A percentile compares a stretch with the other conserved stretches of the same genome.
phyloP scores from a whole-genome alignment of 1,140 invertebrate species.

The Pomacea maculata region DNA sequence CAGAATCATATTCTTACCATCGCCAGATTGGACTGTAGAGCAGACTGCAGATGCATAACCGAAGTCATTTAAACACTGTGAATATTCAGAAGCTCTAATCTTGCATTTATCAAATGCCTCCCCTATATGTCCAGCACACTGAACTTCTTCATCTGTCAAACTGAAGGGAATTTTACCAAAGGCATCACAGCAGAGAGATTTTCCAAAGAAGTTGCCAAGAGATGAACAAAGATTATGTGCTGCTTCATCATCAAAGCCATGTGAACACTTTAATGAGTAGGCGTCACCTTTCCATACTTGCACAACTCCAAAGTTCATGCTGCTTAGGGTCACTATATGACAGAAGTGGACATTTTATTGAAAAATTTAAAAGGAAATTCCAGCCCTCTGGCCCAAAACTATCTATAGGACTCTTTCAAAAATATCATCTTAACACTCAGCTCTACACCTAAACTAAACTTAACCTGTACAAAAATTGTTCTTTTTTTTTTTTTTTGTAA shows the following conservation, averaged over 20 bases:
- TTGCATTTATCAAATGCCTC: conserved; percentile 34
- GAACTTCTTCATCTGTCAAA: conserved; percentile 22
- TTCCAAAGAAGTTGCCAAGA: conserved; percentile 45
- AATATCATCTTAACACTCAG: too few relatives aligned
- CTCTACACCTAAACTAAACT: too few relatives aligned
- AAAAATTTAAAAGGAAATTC: too few relatives aligned
- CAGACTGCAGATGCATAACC: conserved; percentile 52
- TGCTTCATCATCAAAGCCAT: conserved; percentile 34
- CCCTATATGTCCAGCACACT: conserved; percentile 38
- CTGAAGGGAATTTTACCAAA: conserved; percentile 6
- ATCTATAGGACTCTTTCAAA: too few relatives aligned
- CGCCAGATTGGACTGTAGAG: conserved; percentile 13
- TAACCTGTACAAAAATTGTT: too few relatives aligned
- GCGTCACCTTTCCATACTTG: conserved; percentile 33
- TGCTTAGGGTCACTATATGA: conserved; percentile 25
- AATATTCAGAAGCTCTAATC: background rate
- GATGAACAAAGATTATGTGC: conserved; percentile 42
- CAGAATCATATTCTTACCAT: background rate
- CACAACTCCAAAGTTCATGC: conserved; percentile 38
- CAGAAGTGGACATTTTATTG: too few relatives aligned
- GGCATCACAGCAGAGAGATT: conserved; percentile 33
- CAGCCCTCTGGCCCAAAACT: too few relatives aligned
- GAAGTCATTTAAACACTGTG: conserved; percentile 23
- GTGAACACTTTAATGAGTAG: conserved; percentile 49
- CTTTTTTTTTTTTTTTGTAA: too few relatives aligned